phyloP scores from a whole-genome alignment of 2,888 invertebrate genomes.

The Drosophila pseudotakahashii region DNA sequence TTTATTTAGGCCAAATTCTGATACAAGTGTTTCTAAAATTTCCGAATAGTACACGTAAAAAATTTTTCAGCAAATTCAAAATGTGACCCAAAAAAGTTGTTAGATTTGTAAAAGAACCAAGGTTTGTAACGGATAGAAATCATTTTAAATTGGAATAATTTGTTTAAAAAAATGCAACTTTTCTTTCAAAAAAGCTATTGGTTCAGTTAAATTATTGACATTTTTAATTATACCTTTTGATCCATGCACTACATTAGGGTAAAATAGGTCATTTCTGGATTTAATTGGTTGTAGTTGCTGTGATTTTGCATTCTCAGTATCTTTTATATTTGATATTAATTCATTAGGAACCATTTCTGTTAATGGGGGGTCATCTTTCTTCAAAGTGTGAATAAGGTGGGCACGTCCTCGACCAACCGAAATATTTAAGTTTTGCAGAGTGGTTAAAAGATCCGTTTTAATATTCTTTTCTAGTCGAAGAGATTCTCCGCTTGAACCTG shows the following conservation, averaged over 20 bases:
- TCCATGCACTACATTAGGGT: not conserved
- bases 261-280: slow-evolving; percentile 1
- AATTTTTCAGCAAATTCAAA: too few relatives aligned
- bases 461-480: slow-evolving; percentile 4
- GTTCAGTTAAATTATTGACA: too few relatives aligned
- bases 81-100: too few relatives aligned
- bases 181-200: too few relatives aligned
- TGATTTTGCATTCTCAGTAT: not conserved
- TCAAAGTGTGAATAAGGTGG: slow-evolving; percentile 40
- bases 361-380: slow-evolving; percentile 2
- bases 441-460: slow-evolving; percentile 30
- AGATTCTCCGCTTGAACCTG: slow-evolving; percentile 37
- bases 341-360: not conserved
- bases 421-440: slow-evolving; percentile 37
- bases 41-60: too few relatives aligned
- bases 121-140: too few relatives aligned
- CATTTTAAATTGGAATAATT: too few relatives aligned
- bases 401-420: slow-evolving; percentile 64
- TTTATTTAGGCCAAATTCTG: too few relatives aligned
- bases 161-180: too few relatives aligned
- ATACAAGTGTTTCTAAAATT: too few relatives aligned
- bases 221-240: not conserved
- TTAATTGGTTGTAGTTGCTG: not conserved
- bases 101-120: too few relatives aligned
- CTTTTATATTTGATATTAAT: not conserved